Conservation (phyloP, 2,797 vertebrate genomes). For the Acestrorhynchus altus region DNA sequence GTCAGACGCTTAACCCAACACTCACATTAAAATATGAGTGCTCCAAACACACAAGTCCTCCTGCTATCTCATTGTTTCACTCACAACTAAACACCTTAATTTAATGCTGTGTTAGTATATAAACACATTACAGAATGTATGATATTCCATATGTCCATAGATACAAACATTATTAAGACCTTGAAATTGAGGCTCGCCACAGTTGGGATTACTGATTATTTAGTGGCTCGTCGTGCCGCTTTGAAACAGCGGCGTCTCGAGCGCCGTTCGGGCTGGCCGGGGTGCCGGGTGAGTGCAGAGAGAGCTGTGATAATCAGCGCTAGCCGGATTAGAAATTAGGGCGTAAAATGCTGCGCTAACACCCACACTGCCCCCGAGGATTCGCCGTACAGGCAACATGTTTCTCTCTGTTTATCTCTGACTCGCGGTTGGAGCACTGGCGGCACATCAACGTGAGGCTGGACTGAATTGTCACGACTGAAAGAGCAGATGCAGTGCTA, state of each 20-base stretch:
- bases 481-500: neutral
- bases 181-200: conserved; percentile 79
- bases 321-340: conserved; percentile 56
- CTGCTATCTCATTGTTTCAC: conserved; percentile 25
- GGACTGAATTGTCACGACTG: conserved; percentile 10
- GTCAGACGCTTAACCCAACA: neutral
- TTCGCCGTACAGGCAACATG: conserved; percentile 34
- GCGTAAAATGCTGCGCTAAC: conserved; percentile 52
- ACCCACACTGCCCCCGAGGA: conserved; percentile 46
- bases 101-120: conserved; percentile 71
- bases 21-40: neutral
- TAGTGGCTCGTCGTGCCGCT: conserved; percentile 72
- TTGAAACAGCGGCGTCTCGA: conserved; percentile 66
- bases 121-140: conserved; percentile 78
- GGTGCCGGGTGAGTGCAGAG: conserved; percentile 38
- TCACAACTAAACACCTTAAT: conserved; percentile 46
- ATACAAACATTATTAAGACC: conserved; percentile 74
- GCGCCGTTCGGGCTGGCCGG: conserved; percentile 49
- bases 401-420: conserved; percentile 39
- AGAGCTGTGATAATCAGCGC: conserved; percentile 50
- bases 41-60: conserved; percentile 1
- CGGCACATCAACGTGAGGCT: neutral
- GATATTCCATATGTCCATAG: conserved; percentile 72
- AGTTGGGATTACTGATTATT: conserved; percentile 75
- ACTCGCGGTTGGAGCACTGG: neutral